Percentiles rank a stretch among this genome's conserved stretches.
Conservation (phyloP, 2,797 vertebrate genomes). For the Buphagus erythrorhynchus region DNA sequence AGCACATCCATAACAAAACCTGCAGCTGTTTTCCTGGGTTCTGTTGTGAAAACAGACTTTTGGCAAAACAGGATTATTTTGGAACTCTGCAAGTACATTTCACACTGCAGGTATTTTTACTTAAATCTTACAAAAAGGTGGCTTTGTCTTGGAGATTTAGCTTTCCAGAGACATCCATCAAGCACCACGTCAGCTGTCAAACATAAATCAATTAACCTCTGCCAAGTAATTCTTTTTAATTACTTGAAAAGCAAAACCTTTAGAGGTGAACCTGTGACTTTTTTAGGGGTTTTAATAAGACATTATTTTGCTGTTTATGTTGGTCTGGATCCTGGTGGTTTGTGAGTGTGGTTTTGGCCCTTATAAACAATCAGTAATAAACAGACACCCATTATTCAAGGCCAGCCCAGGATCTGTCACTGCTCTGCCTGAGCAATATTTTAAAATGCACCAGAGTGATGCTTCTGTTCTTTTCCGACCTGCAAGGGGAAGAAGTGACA, state of each 20-base stretch:
- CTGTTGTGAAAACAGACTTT: neutral
- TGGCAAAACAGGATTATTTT: neutral
- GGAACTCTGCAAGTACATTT: neutral
- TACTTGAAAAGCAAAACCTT: neutral
- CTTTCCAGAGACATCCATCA: neutral
- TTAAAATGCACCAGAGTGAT: slow-evolving; percentile 49
- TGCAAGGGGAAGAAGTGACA: slow-evolving; percentile 67
- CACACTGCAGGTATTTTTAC: neutral
- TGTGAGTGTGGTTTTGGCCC: slow-evolving; percentile 4
- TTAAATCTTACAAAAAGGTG: neutral
- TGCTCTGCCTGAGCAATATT: neutral
- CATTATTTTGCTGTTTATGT: neutral
- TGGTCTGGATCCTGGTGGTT: slow-evolving; percentile 43
- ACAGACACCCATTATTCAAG: neutral
- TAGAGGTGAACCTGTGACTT: neutral
- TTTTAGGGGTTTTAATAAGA: neutral
- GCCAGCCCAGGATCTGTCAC: neutral
- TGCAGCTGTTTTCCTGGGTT: neutral
- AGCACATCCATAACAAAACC: neutral
- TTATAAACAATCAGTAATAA: slow-evolving; percentile 47
- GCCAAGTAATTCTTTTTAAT: neutral
- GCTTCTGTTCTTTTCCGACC: slow-evolving; percentile 48
- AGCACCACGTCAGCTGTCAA: neutral
- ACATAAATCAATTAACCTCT: slow-evolving; percentile 20
- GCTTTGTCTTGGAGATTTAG: neutral